Conservation (phyloP, 2,113 vertebrate genomes). For the Clinocottus analis region DNA sequence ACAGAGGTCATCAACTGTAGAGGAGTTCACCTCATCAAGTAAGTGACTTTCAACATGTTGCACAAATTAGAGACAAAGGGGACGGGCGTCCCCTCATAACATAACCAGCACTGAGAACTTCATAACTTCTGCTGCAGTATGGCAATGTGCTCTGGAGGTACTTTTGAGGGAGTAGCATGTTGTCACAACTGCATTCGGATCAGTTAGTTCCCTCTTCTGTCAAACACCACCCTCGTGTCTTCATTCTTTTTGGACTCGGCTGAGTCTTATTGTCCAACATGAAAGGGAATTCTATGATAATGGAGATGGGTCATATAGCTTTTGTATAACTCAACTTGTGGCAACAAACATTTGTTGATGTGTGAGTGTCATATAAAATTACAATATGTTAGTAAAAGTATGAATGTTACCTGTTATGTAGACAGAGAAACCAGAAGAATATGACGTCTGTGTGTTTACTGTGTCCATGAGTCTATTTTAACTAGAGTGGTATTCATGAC, state of each 20-base stretch:
- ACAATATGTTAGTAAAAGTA: not conserved
- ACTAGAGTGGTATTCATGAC: not conserved
- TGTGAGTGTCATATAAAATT: not conserved
- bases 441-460: too few species aligned
- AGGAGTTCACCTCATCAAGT: slow-evolving; percentile 17
- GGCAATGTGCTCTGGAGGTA: not conserved
- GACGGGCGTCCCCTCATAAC: not conserved
- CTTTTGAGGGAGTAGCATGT: not conserved
- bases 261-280: not conserved
- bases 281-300: not conserved
- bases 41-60: slow-evolving; percentile 22
- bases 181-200: not conserved
- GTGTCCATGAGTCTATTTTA: not conserved
- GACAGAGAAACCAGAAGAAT: not conserved
- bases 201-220: not conserved
- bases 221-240: not conserved
- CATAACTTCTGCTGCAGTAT: not conserved
- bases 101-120: not conserved
- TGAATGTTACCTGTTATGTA: not conserved
- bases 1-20: not conserved
- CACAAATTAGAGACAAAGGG: not conserved
- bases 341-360: not conserved
- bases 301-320: not conserved
- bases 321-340: not conserved
- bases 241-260: not conserved